Conservation (phyloP, 64 coral and sea anemone genomes). For the Platygyra sinensis region DNA sequence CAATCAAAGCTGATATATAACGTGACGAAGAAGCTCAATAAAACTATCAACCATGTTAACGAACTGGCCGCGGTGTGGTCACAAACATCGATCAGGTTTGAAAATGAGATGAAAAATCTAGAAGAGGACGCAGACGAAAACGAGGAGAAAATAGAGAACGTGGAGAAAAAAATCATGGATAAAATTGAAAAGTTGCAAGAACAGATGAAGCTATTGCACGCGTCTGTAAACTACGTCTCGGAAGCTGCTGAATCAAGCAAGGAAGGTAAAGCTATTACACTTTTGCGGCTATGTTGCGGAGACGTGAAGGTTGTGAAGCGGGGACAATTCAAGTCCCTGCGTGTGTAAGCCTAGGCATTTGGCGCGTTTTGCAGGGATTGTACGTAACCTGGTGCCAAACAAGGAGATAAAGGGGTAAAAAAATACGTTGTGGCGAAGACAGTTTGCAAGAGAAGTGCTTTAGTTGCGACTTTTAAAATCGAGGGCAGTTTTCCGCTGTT, state of each 20-base stretch:
- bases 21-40: background rate
- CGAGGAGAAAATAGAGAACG: background rate
- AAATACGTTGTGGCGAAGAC: too few relatives aligned
- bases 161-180: background rate
- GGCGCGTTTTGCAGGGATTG: too few relatives aligned
- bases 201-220: background rate
- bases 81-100: background rate
- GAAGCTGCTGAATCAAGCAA: background rate
- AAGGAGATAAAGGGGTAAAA: too few relatives aligned
- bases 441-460: too few relatives aligned
- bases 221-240: background rate
- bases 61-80: constrained; percentile 39
- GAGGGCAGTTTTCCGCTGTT: too few relatives aligned
- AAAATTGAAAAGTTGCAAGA: constrained; percentile 11
- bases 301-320: too few relatives aligned
- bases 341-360: too few relatives aligned
- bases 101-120: constrained; percentile 5
- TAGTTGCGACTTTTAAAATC: too few relatives aligned
- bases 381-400: too few relatives aligned
- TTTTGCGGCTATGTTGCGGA: too few relatives aligned
- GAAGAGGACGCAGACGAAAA: background rate
- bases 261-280: background rate
- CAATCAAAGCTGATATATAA: background rate
- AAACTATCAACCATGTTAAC: constrained; percentile 17
- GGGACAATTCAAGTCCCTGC: too few relatives aligned